Conservation (phyloP, 64 coral and sea anemone species). For the Montipora sp. region DNA sequence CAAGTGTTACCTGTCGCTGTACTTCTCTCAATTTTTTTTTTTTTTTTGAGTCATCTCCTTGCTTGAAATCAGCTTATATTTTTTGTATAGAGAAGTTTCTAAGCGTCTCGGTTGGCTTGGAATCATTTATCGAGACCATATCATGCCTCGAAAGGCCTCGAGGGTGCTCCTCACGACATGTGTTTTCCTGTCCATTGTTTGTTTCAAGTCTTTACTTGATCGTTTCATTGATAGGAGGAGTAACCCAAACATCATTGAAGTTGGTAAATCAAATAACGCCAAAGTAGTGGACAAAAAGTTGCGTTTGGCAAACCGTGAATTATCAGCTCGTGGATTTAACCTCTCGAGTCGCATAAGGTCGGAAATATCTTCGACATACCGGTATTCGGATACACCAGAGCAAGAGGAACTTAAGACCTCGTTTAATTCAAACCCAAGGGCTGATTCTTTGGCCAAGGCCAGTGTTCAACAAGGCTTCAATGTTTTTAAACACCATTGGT, state of each 20-base stretch:
- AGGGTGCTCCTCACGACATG: neutral
- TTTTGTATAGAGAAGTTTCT: neutral
- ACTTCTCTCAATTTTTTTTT: too few species aligned
- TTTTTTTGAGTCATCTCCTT: too few species aligned
- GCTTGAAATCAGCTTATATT: neutral
- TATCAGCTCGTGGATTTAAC: neutral
- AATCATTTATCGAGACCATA: neutral
- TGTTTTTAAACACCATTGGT: conserved; percentile 70
- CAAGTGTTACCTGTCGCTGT: too few species aligned
- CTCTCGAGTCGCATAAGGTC: neutral
- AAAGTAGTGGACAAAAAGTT: neutral
- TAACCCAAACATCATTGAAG: neutral
- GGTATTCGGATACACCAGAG: neutral
- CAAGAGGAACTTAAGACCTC: neutral
- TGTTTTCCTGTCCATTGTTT: conserved; percentile 1
- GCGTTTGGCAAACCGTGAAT: neutral
- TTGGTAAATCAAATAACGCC: neutral
- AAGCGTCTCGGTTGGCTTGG: too few species aligned
- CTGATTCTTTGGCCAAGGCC: neutral
- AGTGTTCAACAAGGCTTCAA: neutral
- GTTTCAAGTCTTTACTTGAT: conserved; percentile 1
- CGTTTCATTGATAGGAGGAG: neutral
- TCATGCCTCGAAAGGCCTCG: conserved; percentile 6
- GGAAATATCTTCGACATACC: neutral
- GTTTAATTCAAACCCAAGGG: neutral